Conservation (phyloP, 2,113 vertebrate genomes). For the Festucalex cinctus region DNA sequence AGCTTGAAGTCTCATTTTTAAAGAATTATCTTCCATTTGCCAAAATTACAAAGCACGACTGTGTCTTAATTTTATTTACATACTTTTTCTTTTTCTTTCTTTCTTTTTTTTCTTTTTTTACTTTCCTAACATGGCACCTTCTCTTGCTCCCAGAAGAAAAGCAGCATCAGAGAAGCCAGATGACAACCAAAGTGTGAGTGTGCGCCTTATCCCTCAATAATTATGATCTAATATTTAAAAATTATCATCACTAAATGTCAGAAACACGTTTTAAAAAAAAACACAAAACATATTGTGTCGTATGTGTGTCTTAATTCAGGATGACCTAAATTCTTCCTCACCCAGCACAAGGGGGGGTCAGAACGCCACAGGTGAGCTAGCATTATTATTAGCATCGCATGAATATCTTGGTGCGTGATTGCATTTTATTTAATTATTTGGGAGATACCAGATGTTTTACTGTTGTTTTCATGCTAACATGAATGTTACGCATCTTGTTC, state of each 20-base stretch:
- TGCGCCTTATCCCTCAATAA: not conserved
- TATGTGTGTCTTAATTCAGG: conserved; percentile 69
- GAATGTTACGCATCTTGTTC: not conserved
- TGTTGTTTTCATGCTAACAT: not conserved
- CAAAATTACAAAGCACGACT: not conserved
- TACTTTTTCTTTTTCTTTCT: not conserved
- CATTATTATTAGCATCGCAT: not conserved
- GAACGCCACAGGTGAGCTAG: conserved; percentile 80
- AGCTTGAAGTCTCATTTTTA: no score
- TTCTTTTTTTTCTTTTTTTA: not conserved
- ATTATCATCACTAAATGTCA: not conserved
- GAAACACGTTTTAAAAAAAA: not conserved
- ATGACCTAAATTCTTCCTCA: conserved; percentile 85
- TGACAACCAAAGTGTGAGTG: conserved; percentile 90
- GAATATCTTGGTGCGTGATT: no score
- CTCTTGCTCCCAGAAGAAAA: conserved; percentile 83
- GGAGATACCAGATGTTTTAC: not conserved
- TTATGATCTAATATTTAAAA: not conserved
- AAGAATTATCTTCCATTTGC: no score
- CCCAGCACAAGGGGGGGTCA: conserved; percentile 81
- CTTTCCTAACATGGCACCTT: conserved; percentile 41
- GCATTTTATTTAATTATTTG: not conserved
- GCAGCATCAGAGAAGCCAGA: conserved; percentile 90
- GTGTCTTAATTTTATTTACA: not conserved
- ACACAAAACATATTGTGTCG: not conserved